These are phyloP conservation scores for Dendrolimus houi DNA, from an alignment of 2,888 invertebrate genomes.

Conservation along the genomic window DNA sequence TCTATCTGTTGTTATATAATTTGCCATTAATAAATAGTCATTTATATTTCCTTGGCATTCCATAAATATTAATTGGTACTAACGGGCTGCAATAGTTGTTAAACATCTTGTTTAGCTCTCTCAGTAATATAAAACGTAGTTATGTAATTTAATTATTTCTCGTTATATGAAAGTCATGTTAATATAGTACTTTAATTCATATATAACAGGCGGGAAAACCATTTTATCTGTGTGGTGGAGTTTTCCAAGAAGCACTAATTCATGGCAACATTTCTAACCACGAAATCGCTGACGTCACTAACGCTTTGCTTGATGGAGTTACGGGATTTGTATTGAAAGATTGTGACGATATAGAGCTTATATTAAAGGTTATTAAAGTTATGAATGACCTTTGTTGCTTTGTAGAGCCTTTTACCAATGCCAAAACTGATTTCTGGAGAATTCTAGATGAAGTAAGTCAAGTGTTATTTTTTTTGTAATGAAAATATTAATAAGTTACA, in stretches of 20 bases:
- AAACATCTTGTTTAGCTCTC: too few species aligned
- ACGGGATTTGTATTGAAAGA: slow-evolving; percentile 43
- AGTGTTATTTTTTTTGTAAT: not conserved
- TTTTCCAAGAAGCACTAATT: slow-evolving; percentile 27
- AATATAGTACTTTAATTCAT: not conserved
- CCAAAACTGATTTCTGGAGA: slow-evolving; percentile 30
- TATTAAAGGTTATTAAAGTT: slow-evolving; percentile 25
- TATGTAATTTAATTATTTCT: too few species aligned
- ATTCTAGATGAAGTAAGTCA: slow-evolving; percentile 30
- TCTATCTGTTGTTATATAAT: too few species aligned
- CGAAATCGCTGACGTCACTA: slow-evolving; percentile 43
- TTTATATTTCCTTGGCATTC: too few species aligned
- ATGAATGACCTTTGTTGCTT: slow-evolving; percentile 38
- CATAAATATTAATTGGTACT: too few species aligned
- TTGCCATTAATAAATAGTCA: too few species aligned
- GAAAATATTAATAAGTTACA: not conserved
- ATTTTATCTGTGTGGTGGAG: slow-evolving; percentile 42
- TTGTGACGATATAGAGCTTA: slow-evolving; percentile 19
- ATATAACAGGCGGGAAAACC: slow-evolving; percentile 47
- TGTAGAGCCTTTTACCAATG: slow-evolving; percentile 37
- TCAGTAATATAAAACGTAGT: too few species aligned
- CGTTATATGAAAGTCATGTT: too few species aligned
- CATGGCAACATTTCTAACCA: slow-evolving; percentile 19
- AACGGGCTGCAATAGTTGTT: too few species aligned
- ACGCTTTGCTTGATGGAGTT: slow-evolving; percentile 45